Percentiles rank a stretch among this genome's conserved stretches.
These are phyloP conservation scores for Dolichomitus sp. DNA, from an alignment of 2,888 invertebrate genomes.

Conservation along the genomic window DNA sequence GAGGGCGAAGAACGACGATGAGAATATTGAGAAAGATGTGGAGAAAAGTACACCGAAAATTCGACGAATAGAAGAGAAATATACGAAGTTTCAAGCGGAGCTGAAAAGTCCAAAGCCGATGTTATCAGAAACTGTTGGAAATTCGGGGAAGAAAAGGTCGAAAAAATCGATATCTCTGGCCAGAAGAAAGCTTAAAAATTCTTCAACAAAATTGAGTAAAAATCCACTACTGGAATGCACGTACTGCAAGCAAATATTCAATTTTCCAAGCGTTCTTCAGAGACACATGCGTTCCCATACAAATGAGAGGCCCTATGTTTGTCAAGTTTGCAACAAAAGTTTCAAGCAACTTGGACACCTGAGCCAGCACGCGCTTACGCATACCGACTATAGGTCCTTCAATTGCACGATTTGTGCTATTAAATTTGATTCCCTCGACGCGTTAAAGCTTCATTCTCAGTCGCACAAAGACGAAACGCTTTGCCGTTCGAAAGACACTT, in stretches of 20 bases:
- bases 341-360: slow-evolving; percentile 81
- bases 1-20: not conserved
- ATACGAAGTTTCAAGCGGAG: not conserved
- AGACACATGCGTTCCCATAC: slow-evolving; percentile 80
- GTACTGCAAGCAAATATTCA: slow-evolving; percentile 78
- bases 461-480: slow-evolving; percentile 70
- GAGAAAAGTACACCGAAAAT: not conserved
- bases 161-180: slow-evolving; percentile 28
- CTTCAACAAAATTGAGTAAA: slow-evolving; percentile 57
- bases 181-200: slow-evolving; percentile 46
- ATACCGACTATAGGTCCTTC: slow-evolving; percentile 78
- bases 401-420: slow-evolving; percentile 75
- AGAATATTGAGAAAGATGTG: not conserved
- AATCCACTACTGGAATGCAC: slow-evolving; percentile 73
- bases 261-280: slow-evolving; percentile 79
- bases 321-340: slow-evolving; percentile 79
- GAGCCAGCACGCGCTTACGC: slow-evolving; percentile 79
- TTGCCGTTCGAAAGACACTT: slow-evolving; percentile 59
- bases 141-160: slow-evolving; percentile 5
- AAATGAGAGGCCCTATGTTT: slow-evolving; percentile 79
- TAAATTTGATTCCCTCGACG: slow-evolving; percentile 76
- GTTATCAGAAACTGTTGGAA: not conserved
- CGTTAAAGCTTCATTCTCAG: slow-evolving; percentile 74
- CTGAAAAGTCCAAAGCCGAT: not conserved
- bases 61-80: slow-evolving; percentile 1